Conservation (phyloP, 2,113 vertebrate species). For the Chaetodon trifascialis region DNA sequence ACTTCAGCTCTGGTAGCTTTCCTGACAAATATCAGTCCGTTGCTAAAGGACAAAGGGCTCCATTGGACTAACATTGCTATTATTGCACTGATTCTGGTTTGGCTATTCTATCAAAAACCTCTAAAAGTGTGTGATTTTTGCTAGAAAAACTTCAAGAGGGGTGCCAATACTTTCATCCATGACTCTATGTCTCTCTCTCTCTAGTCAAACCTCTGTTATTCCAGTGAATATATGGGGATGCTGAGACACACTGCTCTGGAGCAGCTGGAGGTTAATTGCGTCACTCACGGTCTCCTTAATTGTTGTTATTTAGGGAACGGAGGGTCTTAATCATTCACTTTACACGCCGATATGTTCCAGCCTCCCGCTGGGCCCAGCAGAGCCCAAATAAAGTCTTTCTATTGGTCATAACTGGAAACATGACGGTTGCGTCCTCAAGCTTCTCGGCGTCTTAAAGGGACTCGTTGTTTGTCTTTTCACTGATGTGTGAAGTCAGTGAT, state of each 20-base stretch:
- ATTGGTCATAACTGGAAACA: neutral
- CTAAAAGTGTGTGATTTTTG: no score
- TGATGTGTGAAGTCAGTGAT: no score
- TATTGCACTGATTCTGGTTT: no score
- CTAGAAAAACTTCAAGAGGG: no score
- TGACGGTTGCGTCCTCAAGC: neutral
- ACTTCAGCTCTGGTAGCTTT: no score
- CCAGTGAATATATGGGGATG: neutral
- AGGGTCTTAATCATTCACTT: neutral
- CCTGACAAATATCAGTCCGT: no score
- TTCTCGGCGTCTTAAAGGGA: neutral
- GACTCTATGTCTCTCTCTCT: no score
- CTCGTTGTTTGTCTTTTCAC: neutral
- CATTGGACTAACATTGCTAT: no score
- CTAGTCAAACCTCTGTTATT: neutral
- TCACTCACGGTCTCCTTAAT: neutral
- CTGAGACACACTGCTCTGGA: neutral
- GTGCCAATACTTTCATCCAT: no score
- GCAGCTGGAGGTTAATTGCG: constrained; percentile 2
- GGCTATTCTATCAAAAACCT: no score
- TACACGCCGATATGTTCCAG: neutral
- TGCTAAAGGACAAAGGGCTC: no score
- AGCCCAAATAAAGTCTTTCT: neutral
- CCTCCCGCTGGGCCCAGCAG: neutral
- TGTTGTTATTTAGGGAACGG: neutral